Evolutionary conservation across 2,113 vertebrate genomes (phyloP), one percentile per base, ranked within the genome.

Genomic region (Tetrax tetrax): DNA sequence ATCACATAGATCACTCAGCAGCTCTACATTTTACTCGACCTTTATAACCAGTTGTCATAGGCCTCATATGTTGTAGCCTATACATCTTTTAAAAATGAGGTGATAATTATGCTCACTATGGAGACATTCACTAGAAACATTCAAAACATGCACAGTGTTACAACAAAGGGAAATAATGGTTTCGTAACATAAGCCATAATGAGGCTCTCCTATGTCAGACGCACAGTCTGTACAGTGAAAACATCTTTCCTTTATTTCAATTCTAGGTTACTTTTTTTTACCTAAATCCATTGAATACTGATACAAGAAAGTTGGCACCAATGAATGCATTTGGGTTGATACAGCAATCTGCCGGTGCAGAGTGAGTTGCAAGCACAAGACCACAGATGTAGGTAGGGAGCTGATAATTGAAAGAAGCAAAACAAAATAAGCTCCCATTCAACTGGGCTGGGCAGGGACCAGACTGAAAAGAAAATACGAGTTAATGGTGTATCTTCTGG

Each of bases 21-120:
- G 61, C 9, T 69, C 72, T 51, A 24, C 9, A 6, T 50, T 87
- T 89, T 69, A 31, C 48, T 75, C 85, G 57, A 50, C 63, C 33
- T 91, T 69, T 77, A 33, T 68, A 43, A 77, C 37, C 16, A 75
- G 61, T 48, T 81, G 61, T 71, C 48, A 60, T 38, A 22, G 11
- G 12, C 13, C 29, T 68, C 12, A 13, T 7, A 19, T 38, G 18
- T 12, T 0, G 0, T 12, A 45, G 14, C 27, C 14, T 27, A 8
- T 41, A 31, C 5, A 76, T 17, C 7, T 81, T 77, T 83, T 70
- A 38, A 9, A 80, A 65, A 64, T 60, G 8, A 76, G 12, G 7
- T 45, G 31, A 54, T 33, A 84, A 41, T 66, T 54, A 28, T 13
- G 15, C 45, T 77, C 57, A 28, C 54, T 43, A 5, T 56, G 35